These are phyloP conservation scores for Nycticorax nycticorax DNA, from an alignment of 2,113 vertebrate genomes.

Conservation along the genomic window DNA sequence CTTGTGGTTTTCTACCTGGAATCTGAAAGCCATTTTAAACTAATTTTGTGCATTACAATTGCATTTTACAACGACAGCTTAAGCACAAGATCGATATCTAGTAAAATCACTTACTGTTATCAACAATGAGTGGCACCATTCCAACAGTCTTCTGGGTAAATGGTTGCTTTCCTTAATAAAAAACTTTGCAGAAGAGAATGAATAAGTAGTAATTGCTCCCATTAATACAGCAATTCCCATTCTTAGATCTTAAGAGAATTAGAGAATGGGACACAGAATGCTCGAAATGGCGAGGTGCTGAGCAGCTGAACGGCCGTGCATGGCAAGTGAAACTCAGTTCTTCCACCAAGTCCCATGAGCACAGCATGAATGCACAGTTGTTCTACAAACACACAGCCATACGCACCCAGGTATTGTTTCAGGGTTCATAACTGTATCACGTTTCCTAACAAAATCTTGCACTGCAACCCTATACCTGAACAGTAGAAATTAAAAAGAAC, in stretches of 20 bases:
- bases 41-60: not conserved
- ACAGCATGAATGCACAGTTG: not conserved
- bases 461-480: not conserved
- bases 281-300: not conserved
- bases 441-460: not conserved
- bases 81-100: not conserved
- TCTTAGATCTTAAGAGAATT: not conserved
- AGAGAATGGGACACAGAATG: not conserved
- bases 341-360: not conserved
- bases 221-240: not conserved
- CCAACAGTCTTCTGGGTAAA: not conserved
- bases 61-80: not conserved
- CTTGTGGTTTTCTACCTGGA: not conserved
- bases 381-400: fast-evolving
- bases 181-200: not conserved
- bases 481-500: not conserved
- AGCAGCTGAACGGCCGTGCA: not conserved
- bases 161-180: not conserved
- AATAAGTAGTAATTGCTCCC: not conserved
- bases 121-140: not conserved
- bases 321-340: not conserved
- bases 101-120: not conserved
- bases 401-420: not conserved
- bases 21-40: not conserved
- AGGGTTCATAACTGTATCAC: not conserved